Evolutionary conservation across 1,140 invertebrate genomes (phyloP), one percentile per base, ranked within the genome.

Genomic region (Drosophila insularis): DNA sequence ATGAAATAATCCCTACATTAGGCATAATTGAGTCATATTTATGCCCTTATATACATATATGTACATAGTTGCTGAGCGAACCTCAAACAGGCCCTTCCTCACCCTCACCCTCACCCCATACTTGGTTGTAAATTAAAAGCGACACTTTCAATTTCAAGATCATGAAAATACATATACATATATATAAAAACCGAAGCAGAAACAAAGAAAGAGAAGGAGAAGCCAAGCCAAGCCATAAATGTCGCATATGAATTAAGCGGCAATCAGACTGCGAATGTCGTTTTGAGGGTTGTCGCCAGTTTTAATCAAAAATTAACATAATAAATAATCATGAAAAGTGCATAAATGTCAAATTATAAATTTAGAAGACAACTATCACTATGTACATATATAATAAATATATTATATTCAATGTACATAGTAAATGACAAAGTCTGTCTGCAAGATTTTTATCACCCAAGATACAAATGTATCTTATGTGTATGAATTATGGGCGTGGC

Each of bases 341-440:
- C 70, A 78, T 81, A 81, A 82, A 82, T 78, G 80, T 82, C 79
- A 82, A 75, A 81, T 81, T 81, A 81, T 78, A 74, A 80, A 74
- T 78, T 80, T 80, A 23, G 70, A 23, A 23, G 70, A 23, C 74
- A 70, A 74, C 5, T 19, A 56, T 35, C 61, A 19, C 46, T 27
- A 55, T 19, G 6, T 40, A 54, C 27, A 4, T 35, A 19, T 11
- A 40, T 40, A 43, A 43, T 46, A 46, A 4, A 50, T 11, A 50
- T 21, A 50, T 21, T 50, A 7, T 50, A 37, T 37, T 37, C 11
- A 37, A 37, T 37, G 10, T 4, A 13, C 4, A 21, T 21, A 21
- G 10, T 10, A 50, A 50, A 21, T 17, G 4, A 35, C 31, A 19
- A 11, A 4, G 14, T 59, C 31, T 59, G 32, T n/a, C 35, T 13